A percentile compares a stretch with the other conserved stretches of the same genome.
These are phyloP conservation scores for Pantherophis alleghaniensis DNA, from an alignment of 2,797 vertebrate species.

Conservation along the genomic window DNA sequence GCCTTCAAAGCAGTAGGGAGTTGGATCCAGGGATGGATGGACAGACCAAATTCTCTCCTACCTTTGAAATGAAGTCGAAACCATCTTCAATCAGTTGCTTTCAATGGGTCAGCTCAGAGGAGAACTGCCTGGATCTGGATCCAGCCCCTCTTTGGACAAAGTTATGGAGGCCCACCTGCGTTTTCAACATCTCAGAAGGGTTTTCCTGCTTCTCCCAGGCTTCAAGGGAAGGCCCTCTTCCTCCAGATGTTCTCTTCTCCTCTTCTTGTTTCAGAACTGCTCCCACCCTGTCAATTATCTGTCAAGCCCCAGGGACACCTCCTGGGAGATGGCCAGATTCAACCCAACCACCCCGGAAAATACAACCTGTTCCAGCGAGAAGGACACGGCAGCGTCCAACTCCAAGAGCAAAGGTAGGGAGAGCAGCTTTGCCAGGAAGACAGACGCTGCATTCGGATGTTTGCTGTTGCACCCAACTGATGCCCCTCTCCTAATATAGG, in stretches of 20 bases:
- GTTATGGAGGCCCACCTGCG: not conserved
- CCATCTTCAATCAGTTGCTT: not conserved
- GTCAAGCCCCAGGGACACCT: conserved; percentile 77
- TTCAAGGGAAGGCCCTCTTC: not conserved
- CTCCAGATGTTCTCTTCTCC: not conserved
- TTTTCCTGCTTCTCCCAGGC: not conserved
- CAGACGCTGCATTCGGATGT: not conserved
- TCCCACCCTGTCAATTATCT: conserved; percentile 81
- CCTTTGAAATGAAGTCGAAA: not conserved
- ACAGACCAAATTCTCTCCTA: not conserved
- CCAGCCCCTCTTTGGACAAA: not conserved
- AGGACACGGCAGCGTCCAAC: conserved; percentile 36
- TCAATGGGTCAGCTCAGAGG: not conserved
- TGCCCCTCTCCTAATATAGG: conserved; percentile 43
- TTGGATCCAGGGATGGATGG: not conserved
- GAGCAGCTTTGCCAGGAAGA: not conserved
- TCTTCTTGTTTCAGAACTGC: conserved; percentile 77
- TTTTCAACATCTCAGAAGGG: not conserved
- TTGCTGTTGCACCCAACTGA: not conserved
- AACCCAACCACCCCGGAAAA: conserved; percentile 73
- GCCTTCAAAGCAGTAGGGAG: not conserved
- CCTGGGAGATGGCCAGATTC: conserved; percentile 73
- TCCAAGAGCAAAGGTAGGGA: conserved; percentile 73
- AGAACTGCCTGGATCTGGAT: not conserved
- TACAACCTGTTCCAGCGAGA: conserved; percentile 67